Conservation (phyloP, 2,113 vertebrate species). For the Turdus rufiventris region DNA sequence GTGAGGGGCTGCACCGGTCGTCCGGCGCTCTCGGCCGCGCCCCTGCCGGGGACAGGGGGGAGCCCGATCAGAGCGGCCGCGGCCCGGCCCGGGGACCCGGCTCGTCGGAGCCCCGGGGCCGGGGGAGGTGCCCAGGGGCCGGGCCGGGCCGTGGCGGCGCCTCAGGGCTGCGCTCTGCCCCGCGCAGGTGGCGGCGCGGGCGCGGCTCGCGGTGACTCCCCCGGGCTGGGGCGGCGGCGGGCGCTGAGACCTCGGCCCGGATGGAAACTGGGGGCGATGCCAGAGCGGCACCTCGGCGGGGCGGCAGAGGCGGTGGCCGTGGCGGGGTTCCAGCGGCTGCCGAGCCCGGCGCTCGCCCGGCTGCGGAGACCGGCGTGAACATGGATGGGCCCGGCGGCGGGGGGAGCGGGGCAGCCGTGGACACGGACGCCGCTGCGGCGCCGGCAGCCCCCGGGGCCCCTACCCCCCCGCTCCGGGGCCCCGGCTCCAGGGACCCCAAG, state of each 20-base stretch:
- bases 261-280: constrained; percentile 80
- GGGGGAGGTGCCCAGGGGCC: neutral
- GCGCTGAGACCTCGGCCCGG: constrained; percentile 50
- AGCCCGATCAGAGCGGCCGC: neutral
- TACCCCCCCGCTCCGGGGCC: neutral
- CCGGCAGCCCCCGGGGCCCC: constrained; percentile 57
- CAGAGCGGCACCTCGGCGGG: constrained; percentile 65
- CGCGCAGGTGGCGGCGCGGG: constrained; percentile 56
- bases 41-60: neutral
- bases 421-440: constrained; percentile 52
- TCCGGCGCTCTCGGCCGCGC: neutral
- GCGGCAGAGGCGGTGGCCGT: constrained; percentile 16
- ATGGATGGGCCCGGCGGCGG: constrained; percentile 72
- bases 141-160: neutral
- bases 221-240: constrained; percentile 11
- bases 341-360: constrained; percentile 54
- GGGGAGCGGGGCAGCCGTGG: constrained; percentile 62
- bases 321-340: constrained; percentile 44
- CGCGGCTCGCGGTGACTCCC: too few relatives aligned
- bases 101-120: neutral
- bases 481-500: constrained; percentile 56
- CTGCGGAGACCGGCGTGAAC: constrained; percentile 71
- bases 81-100: neutral
- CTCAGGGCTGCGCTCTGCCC: neutral
- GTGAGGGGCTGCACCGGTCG: neutral